A percentile compares a stretch with the other conserved stretches of the same genome.
Evolutionary conservation across 1,140 invertebrate genomes (phyloP).

Genomic region (Lepidurus couesii): DNA sequence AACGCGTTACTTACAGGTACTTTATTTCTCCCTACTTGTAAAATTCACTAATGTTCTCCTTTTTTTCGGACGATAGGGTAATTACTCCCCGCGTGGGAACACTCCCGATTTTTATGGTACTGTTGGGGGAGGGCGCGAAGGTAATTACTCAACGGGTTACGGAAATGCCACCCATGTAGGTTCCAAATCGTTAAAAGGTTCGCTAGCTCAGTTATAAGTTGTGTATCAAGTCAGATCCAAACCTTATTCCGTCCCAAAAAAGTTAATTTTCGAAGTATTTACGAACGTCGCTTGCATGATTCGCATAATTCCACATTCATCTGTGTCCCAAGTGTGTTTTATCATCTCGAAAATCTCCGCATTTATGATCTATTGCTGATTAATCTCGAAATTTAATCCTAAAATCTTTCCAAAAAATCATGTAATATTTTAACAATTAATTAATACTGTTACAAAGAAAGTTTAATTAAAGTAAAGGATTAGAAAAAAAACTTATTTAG

Average conservation of each 20-base stretch:
- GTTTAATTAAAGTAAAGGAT: too few species aligned
- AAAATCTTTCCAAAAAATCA: too few species aligned
- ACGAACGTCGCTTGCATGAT: background rate
- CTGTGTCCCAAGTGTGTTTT: too few species aligned
- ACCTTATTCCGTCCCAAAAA: background rate
- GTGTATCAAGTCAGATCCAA: background rate
- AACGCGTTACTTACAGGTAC: slow-evolving; percentile 50
- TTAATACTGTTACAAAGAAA: too few species aligned
- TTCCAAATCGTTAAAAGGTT: background rate
- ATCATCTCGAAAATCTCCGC: too few species aligned
- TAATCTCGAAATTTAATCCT: too few species aligned
- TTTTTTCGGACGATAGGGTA: background rate
- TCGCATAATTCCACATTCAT: background rate
- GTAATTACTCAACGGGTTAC: background rate
- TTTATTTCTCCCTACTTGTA: background rate
- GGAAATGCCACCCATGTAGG: background rate
- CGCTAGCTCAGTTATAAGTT: background rate
- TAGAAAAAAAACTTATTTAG: background rate
- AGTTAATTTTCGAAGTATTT: background rate
- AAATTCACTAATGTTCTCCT: background rate
- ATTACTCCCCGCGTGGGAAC: background rate
- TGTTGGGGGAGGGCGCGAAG: background rate
- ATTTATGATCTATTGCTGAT: too few species aligned
- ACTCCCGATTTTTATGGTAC: slow-evolving; percentile 1
- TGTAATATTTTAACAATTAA: too few species aligned